Evolutionary conservation across 2,888 invertebrate species (phyloP).

Genomic region (Shargacucullia verbasci): DNA sequence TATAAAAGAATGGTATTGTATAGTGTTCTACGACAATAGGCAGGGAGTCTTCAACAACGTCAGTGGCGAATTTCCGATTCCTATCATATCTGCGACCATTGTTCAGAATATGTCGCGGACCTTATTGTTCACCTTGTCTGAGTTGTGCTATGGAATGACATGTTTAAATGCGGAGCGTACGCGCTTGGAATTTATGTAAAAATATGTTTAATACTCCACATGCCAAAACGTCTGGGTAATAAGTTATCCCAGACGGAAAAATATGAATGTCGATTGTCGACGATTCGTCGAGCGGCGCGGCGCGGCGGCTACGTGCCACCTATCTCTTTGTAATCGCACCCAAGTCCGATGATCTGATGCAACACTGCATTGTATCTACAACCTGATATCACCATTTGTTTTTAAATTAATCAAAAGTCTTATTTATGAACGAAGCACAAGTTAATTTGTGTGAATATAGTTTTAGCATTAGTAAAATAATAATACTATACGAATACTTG

Average conservation of each 20-base stretch:
- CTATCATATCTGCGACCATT: slow-evolving; percentile 83
- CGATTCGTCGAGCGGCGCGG: slow-evolving; percentile 1
- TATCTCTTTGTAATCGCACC: slow-evolving; percentile 36
- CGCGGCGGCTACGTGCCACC: slow-evolving; percentile 27
- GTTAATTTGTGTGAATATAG: too few relatives aligned
- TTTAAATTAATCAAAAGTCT: not conserved
- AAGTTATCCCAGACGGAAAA: slow-evolving; percentile 26
- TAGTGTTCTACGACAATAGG: slow-evolving; percentile 73
- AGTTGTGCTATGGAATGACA: slow-evolving; percentile 73
- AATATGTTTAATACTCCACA: slow-evolving; percentile 54
- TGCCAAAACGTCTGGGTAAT: slow-evolving; percentile 44
- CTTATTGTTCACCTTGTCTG: slow-evolving; percentile 80
- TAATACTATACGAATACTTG: not conserved
- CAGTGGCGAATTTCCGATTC: slow-evolving; percentile 83
- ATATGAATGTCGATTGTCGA: slow-evolving; percentile 28
- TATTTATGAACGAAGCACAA: too few relatives aligned
- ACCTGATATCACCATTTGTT: slow-evolving; percentile 31
- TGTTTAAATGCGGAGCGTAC: slow-evolving; percentile 81
- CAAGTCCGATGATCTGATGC: too few relatives aligned
- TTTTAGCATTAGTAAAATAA: too few relatives aligned
- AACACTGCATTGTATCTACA: slow-evolving; percentile 21
- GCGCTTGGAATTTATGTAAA: slow-evolving; percentile 75
- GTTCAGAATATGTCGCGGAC: slow-evolving; percentile 87
- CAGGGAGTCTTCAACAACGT: slow-evolving; percentile 74
- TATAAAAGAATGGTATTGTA: slow-evolving; percentile 68